Evolutionary conservation across 1,140 invertebrate genomes (phyloP), one percentile per base, ranked within the genome.

Genomic region (Tetramorium alpestre): DNA sequence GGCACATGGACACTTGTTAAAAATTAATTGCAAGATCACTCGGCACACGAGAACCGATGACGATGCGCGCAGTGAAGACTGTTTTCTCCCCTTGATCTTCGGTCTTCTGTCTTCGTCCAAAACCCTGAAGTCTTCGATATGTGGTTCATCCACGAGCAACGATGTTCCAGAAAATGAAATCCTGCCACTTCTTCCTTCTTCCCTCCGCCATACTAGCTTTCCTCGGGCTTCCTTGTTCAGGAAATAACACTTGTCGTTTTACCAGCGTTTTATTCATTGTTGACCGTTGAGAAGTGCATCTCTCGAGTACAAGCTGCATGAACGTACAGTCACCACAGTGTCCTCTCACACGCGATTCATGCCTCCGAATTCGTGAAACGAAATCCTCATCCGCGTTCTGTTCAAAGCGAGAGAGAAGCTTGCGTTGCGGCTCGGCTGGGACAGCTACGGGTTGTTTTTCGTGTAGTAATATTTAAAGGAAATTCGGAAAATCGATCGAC

Each of bases 401-500:
- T 60, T 47, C n/a, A 2, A 49, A 49, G 11, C 69, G 25, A 67
- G 38, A 47, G 3, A 49, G 18, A 60, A 44, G 8, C 18, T 84
- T 60, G 67, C 16, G 4, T 73, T 75, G 18, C n/a, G 25, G 22
- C 10, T 47, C 25, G 18, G 25, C n/a, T 28, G 41, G 77, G 47
- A 5, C 28, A 44, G 33, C 33, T 81, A 80, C n/a, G 22, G 41
- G 25, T 84, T 49, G 16, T 60, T 65, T 51, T 69, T 44, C 25
- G 13, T 73, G 41, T 49, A 38, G 56, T 69, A 84, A 64, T 73
- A 49, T 41, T 84, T 62, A 49, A 73, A 60, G 6, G 69, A 84
- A 82, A 82, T 28, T 73, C 60, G 25, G 41, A 60, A 84, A 73
- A 73, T 84, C 54, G 69, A 84, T 75, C 67, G 28, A 60, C 1